phyloP scores from a whole-genome alignment of 2,113 vertebrate species.

The Trichomycterus rosablanca region DNA sequence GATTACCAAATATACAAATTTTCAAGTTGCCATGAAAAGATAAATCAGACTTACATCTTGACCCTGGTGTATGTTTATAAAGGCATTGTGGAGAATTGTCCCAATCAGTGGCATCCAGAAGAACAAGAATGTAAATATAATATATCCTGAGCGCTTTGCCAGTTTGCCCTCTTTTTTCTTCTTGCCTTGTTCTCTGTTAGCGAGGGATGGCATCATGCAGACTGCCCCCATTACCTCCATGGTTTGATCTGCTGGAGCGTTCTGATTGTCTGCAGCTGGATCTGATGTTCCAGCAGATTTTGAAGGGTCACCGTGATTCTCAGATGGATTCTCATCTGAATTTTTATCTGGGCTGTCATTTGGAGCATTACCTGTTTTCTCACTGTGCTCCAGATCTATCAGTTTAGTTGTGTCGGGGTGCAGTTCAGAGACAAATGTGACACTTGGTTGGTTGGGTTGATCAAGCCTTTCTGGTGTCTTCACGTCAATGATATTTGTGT shows the following conservation, averaged over 20 bases:
- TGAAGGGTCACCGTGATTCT: conserved; percentile 8
- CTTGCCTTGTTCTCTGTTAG: conserved; percentile 52
- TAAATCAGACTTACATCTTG: conserved; percentile 50
- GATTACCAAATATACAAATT: neutral
- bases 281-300: conserved; percentile 15
- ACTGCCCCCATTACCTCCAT: conserved; percentile 55
- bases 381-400: conserved; percentile 24
- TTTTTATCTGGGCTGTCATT: no score
- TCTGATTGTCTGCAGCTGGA: neutral
- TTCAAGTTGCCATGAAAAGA: no score
- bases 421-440: conserved; percentile 11
- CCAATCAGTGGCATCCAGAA: conserved; percentile 67
- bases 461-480: neutral
- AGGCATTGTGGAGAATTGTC: conserved; percentile 54
- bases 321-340: no score
- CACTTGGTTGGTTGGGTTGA: conserved; percentile 2
- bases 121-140: conserved; percentile 66
- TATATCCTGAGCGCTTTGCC: conserved; percentile 70
- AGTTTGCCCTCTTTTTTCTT: conserved; percentile 67
- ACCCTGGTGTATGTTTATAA: conserved; percentile 34
- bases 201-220: conserved; percentile 67
- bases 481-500: neutral
- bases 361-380: no score
- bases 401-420: conserved; percentile 18
- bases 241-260: conserved; percentile 3